A percentile compares a stretch with the other conserved stretches of the same genome.
These are phyloP conservation scores for Plectus sambesii DNA, from an alignment of 1,140 invertebrate species.

Conservation along the genomic window DNA sequence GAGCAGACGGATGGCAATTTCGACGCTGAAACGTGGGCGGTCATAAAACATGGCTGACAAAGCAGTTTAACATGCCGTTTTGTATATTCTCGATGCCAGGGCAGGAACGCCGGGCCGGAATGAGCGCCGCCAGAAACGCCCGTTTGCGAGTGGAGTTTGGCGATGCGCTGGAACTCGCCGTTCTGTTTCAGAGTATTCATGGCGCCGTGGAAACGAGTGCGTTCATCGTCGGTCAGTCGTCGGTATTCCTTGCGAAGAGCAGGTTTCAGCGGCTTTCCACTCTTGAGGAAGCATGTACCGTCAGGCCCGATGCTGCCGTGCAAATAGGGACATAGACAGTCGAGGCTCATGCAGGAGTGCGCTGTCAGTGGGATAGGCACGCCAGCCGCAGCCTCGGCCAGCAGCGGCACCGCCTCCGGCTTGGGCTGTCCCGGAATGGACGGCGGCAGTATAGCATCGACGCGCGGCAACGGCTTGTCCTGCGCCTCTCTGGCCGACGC, in stretches of 20 bases:
- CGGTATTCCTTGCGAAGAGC: conserved; percentile 47
- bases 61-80: conserved; percentile 24
- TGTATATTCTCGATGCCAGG: conserved; percentile 40
- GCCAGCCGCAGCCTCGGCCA: too few relatives aligned
- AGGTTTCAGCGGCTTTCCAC: conserved; percentile 29
- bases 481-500: too few relatives aligned
- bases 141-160: conserved; percentile 36
- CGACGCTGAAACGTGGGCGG: conserved; percentile 23
- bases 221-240: conserved; percentile 44
- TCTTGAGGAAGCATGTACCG: conserved; percentile 31
- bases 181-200: conserved; percentile 45
- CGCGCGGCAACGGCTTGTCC: too few relatives aligned
- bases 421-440: too few relatives aligned
- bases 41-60: not conserved
- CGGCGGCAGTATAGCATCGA: too few relatives aligned
- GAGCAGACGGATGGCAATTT: conserved; percentile 33
- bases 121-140: conserved; percentile 38
- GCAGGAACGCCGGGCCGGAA: conserved; percentile 38
- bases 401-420: too few relatives aligned
- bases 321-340: conserved; percentile 34
- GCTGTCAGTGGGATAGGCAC: too few relatives aligned
- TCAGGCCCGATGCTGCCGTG: conserved; percentile 32
- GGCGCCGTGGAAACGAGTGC: conserved; percentile 42
- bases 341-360: conserved; percentile 35
- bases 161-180: conserved; percentile 41